phyloP scores from a whole-genome alignment of 2,888 invertebrate species.

The Caenorhabditis sp. region DNA sequence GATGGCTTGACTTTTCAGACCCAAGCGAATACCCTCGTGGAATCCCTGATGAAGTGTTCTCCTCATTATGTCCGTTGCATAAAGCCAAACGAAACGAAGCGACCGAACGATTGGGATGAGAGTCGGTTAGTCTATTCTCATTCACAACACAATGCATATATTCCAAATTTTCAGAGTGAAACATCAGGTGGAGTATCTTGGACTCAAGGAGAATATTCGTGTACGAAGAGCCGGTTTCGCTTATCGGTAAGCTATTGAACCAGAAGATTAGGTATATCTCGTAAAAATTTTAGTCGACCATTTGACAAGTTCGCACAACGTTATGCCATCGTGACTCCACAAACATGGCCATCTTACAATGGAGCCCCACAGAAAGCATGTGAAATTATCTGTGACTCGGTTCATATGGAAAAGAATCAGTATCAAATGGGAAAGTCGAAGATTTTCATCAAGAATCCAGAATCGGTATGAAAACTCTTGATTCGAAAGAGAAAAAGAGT shows the following conservation, averaged over 20 bases:
- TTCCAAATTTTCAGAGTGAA: constrained; percentile 85
- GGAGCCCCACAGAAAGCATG: constrained; percentile 86
- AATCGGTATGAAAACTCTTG: constrained; percentile 86
- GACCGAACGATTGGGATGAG: constrained; percentile 87
- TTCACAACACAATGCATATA: background rate
- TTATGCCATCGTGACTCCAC: constrained; percentile 87
- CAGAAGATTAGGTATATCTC: background rate
- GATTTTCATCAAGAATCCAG: constrained; percentile 88
- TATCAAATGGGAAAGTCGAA: constrained; percentile 88
- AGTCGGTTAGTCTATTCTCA: constrained; percentile 79
- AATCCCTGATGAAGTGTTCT: constrained; percentile 87
- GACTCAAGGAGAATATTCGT: constrained; percentile 88
- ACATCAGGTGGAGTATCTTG: constrained; percentile 88
- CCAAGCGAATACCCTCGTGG: constrained; percentile 87
- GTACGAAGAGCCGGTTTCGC: constrained; percentile 88
- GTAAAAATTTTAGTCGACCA: constrained; percentile 65
- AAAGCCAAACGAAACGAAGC: constrained; percentile 88
- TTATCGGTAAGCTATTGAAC: constrained; percentile 85
- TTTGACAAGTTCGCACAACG: constrained; percentile 84
- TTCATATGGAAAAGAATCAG: constrained; percentile 87
- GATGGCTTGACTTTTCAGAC: constrained; percentile 83
- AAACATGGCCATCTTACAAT: constrained; percentile 86
- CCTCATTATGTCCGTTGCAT: constrained; percentile 89
- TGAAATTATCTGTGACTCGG: constrained; percentile 86
- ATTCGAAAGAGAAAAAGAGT: too few species aligned